These are phyloP conservation scores for Pterocles gutturalis DNA, from an alignment of 2,113 vertebrate genomes.

Conservation along the genomic window DNA sequence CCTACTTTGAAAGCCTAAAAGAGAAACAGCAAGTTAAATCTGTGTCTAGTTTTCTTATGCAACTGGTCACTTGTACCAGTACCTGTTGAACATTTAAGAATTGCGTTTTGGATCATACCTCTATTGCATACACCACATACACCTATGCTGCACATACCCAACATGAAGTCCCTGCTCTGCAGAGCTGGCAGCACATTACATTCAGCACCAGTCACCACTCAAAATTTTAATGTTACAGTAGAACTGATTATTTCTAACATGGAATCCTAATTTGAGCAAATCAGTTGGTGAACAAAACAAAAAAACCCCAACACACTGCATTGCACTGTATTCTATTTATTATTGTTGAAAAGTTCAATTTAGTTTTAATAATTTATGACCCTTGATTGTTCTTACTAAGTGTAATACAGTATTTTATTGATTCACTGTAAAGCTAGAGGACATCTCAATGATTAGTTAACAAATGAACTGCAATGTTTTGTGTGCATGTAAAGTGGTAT, in stretches of 20 bases:
- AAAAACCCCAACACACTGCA: background rate
- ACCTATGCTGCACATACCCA: background rate
- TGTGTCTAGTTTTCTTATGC: background rate
- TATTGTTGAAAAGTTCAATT: background rate
- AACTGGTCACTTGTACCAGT: background rate
- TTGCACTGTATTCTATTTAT: background rate
- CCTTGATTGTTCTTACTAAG: background rate
- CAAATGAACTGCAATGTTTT: background rate
- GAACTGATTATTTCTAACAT: background rate
- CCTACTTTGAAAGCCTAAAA: background rate
- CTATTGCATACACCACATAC: background rate
- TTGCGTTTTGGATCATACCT: background rate
- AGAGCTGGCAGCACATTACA: background rate
- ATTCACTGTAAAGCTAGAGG: background rate
- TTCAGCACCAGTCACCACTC: background rate
- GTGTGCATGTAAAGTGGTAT: background rate
- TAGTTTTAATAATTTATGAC: constrained; percentile 10
- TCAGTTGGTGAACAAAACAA: background rate
- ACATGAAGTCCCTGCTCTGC: background rate
- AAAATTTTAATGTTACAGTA: background rate
- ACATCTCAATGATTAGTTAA: background rate
- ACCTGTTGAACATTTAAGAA: background rate
- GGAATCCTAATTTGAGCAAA: background rate
- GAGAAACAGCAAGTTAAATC: background rate
- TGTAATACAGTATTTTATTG: background rate